Conservation (phyloP, 2,888 invertebrate genomes). For the Netelia melanura region DNA sequence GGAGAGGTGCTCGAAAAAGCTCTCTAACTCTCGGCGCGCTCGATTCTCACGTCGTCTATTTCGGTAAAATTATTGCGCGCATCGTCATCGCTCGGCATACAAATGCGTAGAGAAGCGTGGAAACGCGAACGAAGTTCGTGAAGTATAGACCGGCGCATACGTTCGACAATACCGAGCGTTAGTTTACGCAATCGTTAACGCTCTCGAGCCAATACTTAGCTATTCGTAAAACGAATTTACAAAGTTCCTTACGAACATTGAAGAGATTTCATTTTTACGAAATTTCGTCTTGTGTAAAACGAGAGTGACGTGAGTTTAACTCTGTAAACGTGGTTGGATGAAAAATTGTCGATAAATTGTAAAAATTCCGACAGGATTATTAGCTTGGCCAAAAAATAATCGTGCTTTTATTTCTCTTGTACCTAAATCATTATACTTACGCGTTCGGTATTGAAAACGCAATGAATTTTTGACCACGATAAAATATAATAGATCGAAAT, state of each 20-base stretch:
- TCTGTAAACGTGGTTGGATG: no score
- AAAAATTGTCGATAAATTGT: no score
- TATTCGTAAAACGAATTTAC: constrained; percentile 8
- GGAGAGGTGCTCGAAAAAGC: constrained; percentile 4
- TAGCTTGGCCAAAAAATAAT: no score
- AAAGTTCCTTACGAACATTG: background rate
- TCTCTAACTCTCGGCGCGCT: constrained; percentile 1
- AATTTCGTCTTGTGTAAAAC: background rate
- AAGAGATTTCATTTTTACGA: constrained; percentile 1
- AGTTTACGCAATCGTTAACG: constrained; percentile 33
- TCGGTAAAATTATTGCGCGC: constrained; percentile 41
- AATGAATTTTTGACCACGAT: background rate
- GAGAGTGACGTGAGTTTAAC: no score
- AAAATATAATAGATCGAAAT: background rate
- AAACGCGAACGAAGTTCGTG: background rate
- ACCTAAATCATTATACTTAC: no score
- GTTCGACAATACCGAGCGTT: background rate
- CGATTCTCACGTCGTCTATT: constrained; percentile 33
- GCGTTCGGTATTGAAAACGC: background rate
- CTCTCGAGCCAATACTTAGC: background rate
- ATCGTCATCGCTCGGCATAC: constrained; percentile 54
- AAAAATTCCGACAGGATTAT: background rate
- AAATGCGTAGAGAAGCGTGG: background rate
- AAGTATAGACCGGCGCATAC: background rate
- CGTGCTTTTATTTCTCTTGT: no score